A percentile compares a stretch with the other conserved stretches of the same genome.
phyloP scores from a whole-genome alignment of 2,888 invertebrate genomes.

The Adelphocoris suturalis region DNA sequence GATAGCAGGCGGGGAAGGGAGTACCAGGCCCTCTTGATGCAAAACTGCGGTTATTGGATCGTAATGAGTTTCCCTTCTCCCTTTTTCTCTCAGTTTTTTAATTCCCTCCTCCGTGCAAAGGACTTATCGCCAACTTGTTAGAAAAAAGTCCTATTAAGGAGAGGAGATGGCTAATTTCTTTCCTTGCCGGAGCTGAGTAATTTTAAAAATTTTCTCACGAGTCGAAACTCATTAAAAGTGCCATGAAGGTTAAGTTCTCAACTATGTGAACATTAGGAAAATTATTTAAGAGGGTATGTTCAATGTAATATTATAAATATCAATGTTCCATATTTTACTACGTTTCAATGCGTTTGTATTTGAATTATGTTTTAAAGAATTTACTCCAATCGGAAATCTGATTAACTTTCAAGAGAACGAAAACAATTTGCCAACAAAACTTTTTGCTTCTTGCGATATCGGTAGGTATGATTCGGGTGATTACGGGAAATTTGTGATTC shows the following conservation, averaged over 20 bases:
- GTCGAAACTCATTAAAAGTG: neutral
- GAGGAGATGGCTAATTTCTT: conserved; percentile 19
- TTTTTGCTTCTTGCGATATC: no score
- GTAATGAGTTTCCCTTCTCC: conserved; percentile 17
- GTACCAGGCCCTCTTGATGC: conserved; percentile 22
- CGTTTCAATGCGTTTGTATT: no score
- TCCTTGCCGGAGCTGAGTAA: neutral
- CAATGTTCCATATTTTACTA: no score
- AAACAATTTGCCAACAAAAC: no score
- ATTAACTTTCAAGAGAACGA: no score
- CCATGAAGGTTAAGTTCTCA: neutral
- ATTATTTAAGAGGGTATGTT: no score
- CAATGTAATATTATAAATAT: no score
- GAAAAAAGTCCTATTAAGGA: conserved; percentile 35
- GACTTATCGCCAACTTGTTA: conserved; percentile 36
- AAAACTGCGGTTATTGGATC: conserved; percentile 27
- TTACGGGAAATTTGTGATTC: no score
- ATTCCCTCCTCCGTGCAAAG: conserved; percentile 4
- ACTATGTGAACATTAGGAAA: neutral
- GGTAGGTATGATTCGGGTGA: no score
- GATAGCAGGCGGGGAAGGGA: neutral
- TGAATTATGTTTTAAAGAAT: no score
- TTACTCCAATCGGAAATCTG: no score
- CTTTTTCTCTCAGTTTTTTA: neutral
- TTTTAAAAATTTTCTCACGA: neutral